A percentile compares a stretch with the other conserved stretches of the same genome.
phyloP scores from a whole-genome alignment of 2,888 invertebrate species.

The Entomobrya proxima region DNA sequence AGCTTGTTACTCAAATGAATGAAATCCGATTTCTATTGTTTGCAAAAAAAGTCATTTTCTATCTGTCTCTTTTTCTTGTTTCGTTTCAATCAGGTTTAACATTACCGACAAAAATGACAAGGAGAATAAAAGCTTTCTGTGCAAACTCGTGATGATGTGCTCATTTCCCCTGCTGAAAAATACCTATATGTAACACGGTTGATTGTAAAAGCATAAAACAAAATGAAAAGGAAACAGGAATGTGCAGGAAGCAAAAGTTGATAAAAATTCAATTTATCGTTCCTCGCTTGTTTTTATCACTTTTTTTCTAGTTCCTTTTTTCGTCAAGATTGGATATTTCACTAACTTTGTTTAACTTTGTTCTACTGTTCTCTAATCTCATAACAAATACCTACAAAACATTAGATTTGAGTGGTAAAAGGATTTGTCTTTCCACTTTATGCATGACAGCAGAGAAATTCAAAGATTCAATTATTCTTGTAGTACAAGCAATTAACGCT shows the following conservation, averaged over 20 bases:
- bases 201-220: background rate
- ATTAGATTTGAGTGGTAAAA: background rate
- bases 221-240: background rate
- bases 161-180: background rate
- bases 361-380: too few relatives aligned
- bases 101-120: background rate
- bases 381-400: too few relatives aligned
- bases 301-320: background rate
- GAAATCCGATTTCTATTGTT: constrained; percentile 64
- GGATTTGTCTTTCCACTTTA: background rate
- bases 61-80: constrained; percentile 37
- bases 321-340: background rate
- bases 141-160: background rate
- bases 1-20: constrained; percentile 57
- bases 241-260: constrained; percentile 5
- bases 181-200: background rate
- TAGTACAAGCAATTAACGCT: constrained; percentile 55
- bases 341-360: too few relatives aligned
- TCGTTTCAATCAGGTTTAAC: constrained; percentile 40
- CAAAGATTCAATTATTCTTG: constrained; percentile 59
- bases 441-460: background rate
- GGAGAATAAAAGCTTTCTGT: background rate
- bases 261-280: constrained; percentile 44
- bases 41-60: constrained; percentile 59
- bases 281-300: background rate